Percentiles rank a stretch among this genome's conserved stretches.
Evolutionary conservation across 2,113 vertebrate species (phyloP).

Genomic region (Engystomops pustulosus): DNA sequence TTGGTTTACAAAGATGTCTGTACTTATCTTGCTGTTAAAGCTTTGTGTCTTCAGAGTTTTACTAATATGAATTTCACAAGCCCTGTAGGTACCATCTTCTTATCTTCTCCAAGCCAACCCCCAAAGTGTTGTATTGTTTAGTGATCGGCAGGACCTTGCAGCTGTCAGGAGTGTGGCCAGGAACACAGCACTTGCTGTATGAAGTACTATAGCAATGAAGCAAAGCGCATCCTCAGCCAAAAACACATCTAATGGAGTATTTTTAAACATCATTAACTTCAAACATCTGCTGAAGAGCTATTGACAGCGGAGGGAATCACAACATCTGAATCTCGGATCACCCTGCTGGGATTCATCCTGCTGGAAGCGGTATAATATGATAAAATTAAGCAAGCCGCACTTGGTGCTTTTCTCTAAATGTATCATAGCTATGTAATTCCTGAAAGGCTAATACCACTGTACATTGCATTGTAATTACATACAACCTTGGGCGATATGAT

Average conservation of each 20-base stretch:
- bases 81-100: not conserved
- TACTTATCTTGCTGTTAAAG: not conserved
- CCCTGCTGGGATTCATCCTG: slow-evolving; percentile 41
- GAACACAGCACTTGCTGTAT: slow-evolving; percentile 8
- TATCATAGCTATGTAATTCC: slow-evolving; percentile 4
- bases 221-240: slow-evolving; percentile 26
- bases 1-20: not conserved
- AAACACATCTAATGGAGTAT: slow-evolving; percentile 48
- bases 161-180: not conserved
- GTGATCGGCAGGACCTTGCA: slow-evolving; percentile 15
- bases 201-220: slow-evolving; percentile 11
- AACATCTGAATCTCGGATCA: slow-evolving; percentile 34
- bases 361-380: slow-evolving; percentile 15
- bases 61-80: not conserved
- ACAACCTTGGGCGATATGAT: not conserved
- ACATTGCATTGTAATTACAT: not conserved
- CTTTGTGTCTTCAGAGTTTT: not conserved
- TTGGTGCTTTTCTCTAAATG: not conserved
- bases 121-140: not conserved
- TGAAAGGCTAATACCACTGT: slow-evolving; percentile 8
- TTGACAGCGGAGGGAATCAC: slow-evolving; percentile 49
- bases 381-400: slow-evolving; percentile 36
- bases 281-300: slow-evolving; percentile 48
- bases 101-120: not conserved
- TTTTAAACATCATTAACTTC: slow-evolving; percentile 53